Conservation (phyloP, 2,888 invertebrate genomes). For the Aleiodes testaceus region DNA sequence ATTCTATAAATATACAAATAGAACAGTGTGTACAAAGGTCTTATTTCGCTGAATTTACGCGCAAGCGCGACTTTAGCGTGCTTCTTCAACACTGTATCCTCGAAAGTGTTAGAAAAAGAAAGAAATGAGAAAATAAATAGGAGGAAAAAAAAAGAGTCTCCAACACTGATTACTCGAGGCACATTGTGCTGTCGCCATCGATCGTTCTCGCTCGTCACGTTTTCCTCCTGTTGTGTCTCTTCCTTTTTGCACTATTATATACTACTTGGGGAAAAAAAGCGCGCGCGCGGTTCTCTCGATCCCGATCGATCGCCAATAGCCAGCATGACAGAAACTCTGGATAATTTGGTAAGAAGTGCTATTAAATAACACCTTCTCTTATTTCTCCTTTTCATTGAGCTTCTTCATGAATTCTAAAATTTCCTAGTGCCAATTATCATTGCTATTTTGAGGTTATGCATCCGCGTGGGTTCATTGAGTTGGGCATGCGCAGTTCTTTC, state of each 20-base stretch:
- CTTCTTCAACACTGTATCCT: slow-evolving; percentile 3
- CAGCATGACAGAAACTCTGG: slow-evolving; percentile 7
- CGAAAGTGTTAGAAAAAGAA: slow-evolving; percentile 20
- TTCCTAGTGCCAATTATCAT: not conserved
- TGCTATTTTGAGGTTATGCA: slow-evolving; percentile 11
- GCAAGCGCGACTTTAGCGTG: slow-evolving; percentile 24
- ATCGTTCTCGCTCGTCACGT: slow-evolving; percentile 21
- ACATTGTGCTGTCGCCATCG: slow-evolving; percentile 14
- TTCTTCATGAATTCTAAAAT: not conserved
- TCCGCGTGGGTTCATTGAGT: not conserved
- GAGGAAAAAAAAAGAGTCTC: too few relatives aligned
- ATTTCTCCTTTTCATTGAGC: not conserved
- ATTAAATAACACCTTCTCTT: not conserved
- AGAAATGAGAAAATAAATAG: not conserved
- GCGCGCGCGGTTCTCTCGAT: slow-evolving; percentile 21
- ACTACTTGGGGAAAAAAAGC: not conserved
- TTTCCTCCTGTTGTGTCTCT: not conserved
- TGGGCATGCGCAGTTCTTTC: slow-evolving; percentile 17
- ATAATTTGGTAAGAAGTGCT: slow-evolving; percentile 6
- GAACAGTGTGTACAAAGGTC: slow-evolving; percentile 25
- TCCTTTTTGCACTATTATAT: not conserved
- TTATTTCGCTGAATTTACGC: not conserved
- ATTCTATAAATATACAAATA: slow-evolving; percentile 25
- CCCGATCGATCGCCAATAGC: slow-evolving; percentile 6
- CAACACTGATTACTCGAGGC: slow-evolving; percentile 1